Evolutionary conservation across 92 coral and sea anemone genomes (phyloP), one percentile per base, ranked within the genome.

Genomic region (Palythoa grandiflora): DNA sequence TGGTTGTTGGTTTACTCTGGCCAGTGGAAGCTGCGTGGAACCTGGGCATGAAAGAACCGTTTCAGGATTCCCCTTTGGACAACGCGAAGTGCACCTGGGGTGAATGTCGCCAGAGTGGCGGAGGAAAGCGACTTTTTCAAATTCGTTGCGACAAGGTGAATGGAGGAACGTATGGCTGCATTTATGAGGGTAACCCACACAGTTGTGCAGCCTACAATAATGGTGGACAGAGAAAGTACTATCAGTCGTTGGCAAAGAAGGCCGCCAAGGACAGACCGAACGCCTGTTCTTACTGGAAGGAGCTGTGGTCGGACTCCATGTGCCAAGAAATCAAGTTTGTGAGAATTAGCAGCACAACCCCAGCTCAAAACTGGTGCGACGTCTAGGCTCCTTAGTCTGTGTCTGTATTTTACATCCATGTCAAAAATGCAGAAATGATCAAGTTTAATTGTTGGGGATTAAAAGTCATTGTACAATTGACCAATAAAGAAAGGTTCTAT

Each of bases 61-160:
- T 74, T 74, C 9, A 3, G 7, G 8, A 5, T 7, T 8, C 79
- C 9, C 55, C 79, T 44, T 8, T 35, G 35, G 79, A 38, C 21
- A 19, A 57, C 9, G 79, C 53, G 35, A 40, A 3, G 1, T 74
- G 79, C 79, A 14, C 4, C 13, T 74, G 79, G 79, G 79, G 20
- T 3, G 79, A 74, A 50, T 74, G 79, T 17, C 79, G 79, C 16
- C 79, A 74, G 21, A 11, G 28, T 13, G 79, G 79, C 3, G 79
- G 79, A 4, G 79, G 79, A 14, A 74, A 74, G 2, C 79, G 79
- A 20, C 79, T 74, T 7, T 74, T 74, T 50, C 79, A 74, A 74
- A 57, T 74, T 17, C 79, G 79, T 40, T 68, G 73, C 28, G 28
- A 28, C 28, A 28, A 28, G 28, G 28, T 28, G 28, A 28, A 28